Base-by-base conservation (phyloP, 2,888 invertebrate species). In the Molorchus minor region DNA sequence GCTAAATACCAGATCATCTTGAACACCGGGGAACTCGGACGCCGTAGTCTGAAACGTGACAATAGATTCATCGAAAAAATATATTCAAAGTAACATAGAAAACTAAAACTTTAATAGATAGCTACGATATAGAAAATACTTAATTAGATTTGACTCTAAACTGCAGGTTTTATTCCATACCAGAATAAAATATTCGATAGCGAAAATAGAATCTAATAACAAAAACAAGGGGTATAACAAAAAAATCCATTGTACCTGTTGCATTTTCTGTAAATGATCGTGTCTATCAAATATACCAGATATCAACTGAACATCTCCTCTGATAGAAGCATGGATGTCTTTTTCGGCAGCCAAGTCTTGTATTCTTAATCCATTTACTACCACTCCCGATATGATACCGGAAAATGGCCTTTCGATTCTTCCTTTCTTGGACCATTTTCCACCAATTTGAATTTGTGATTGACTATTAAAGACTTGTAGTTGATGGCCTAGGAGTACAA, bases 1-100 rank as follows among this genome's bases (percentile, higher is more conserved):
- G 5, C 94, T 94, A 81, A 92, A 94, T 52, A 96, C 93, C 61
- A 96, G 84, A 80, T 96, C 96, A 78, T 96, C 96, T 75, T 91
- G 85, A 1, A 91, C 88, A 0, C 87, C 87, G 0, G 89, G 87
- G 77, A 89, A 90, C 0, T 92, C 92, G 33, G 92, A 92, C 0
- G 93, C 91, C 16, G 93, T 93, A 0, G 93, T 93, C 93, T 93
- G 81, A 0, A 76, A 72, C 65, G 13, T 2, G 5, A 19, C 15
- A 45, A 21, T n/a, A 12, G 35, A 20, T 30, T 25, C 4, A 25
- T 25, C 25, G 5, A 25, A 25, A 25, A 25, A 25, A 25, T 5
- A 25, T 8, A 25, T 25, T 25, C 25, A 4, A 25, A 25, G 8
- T 5, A 25, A 8, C 8, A 25, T 5, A 25, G 4, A 25, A 25